Evolutionary conservation across 2,797 vertebrate species (phyloP).

Genomic region (Falco concolor): DNA sequence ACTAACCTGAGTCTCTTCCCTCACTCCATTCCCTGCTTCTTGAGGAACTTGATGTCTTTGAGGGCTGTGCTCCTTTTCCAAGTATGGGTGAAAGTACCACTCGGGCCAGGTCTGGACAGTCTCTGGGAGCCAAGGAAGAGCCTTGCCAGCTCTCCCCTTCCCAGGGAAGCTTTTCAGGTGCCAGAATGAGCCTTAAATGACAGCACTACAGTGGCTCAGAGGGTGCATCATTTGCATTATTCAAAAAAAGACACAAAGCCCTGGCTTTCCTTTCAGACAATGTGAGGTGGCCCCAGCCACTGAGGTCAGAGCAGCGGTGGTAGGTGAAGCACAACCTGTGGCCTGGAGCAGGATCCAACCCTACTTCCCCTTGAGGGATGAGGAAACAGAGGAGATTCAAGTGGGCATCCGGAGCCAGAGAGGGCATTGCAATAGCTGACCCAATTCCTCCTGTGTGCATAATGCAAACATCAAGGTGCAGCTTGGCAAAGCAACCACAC

Average conservation of each 20-base stretch:
- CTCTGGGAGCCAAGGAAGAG: not conserved
- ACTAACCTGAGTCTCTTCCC: not conserved
- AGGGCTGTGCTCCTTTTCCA: not conserved
- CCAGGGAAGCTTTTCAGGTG: not conserved
- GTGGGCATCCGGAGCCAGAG: not conserved
- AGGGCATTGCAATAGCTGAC: fast-evolving
- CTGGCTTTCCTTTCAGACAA: not conserved
- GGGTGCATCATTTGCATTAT: fast-evolving
- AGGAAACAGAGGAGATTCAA: not conserved
- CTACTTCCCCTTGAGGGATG: fast-evolving
- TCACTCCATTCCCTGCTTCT: not conserved
- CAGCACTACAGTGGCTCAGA: fast-evolving
- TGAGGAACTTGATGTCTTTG: not conserved
- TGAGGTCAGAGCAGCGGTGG: fast-evolving
- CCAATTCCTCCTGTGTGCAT: not conserved
- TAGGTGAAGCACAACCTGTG: not conserved
- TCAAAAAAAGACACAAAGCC: not conserved
- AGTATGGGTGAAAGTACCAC: not conserved
- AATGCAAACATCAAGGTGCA: not conserved
- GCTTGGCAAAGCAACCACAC: not conserved
- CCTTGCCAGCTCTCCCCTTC: not conserved
- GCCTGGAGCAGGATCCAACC: not conserved
- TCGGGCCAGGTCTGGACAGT: not conserved
- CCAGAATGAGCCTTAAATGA: not conserved
- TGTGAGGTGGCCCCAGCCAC: fast-evolving